Percentiles rank a stretch among this genome's conserved stretches.
These are phyloP conservation scores for Sebastes miniatus DNA, from an alignment of 2,797 vertebrate genomes.

Conservation along the genomic window DNA sequence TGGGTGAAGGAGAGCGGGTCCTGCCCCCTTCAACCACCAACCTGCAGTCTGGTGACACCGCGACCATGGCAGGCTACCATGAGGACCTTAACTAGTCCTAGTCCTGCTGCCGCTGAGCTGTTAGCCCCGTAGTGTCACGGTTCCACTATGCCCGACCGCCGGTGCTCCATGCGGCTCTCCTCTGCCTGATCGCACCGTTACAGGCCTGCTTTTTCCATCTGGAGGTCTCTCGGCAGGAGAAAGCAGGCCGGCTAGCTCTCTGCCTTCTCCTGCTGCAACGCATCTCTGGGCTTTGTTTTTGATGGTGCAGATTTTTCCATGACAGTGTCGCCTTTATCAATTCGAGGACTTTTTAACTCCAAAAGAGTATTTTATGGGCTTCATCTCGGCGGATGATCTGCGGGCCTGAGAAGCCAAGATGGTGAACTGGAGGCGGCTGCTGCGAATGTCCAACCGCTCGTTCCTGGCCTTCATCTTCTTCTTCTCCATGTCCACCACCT, in stretches of 20 bases:
- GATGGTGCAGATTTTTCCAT: constrained; percentile 45
- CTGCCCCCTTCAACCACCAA: constrained; percentile 28
- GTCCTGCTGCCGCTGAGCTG: neutral
- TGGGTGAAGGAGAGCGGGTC: constrained; percentile 40
- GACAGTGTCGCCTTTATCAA: constrained; percentile 12
- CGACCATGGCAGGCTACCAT: constrained; percentile 31
- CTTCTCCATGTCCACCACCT: constrained; percentile 94
- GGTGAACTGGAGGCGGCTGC: constrained; percentile 86
- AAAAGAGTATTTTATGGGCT: constrained; percentile 75
- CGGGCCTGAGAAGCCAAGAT: constrained; percentile 79
- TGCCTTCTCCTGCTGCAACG: constrained; percentile 34
- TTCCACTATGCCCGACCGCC: constrained; percentile 58
- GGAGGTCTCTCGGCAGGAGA: constrained; percentile 72
- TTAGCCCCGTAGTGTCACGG: neutral
- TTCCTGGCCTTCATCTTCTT: constrained; percentile 94
- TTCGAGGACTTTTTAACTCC: constrained; percentile 52
- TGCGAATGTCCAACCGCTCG: constrained; percentile 93
- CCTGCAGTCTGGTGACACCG: constrained; percentile 5
- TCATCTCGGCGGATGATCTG: constrained; percentile 60
- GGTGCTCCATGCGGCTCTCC: constrained; percentile 38
- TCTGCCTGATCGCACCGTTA: constrained; percentile 54
- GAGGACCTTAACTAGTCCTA: constrained; percentile 16
- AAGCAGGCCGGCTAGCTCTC: constrained; percentile 62
- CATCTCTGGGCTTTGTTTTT: constrained; percentile 42
- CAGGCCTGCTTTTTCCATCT: constrained; percentile 71